Percentiles rank a stretch among this genome's conserved stretches.
Evolutionary conservation across 2,888 invertebrate species (phyloP).

Genomic region (Phorcus lineatus): DNA sequence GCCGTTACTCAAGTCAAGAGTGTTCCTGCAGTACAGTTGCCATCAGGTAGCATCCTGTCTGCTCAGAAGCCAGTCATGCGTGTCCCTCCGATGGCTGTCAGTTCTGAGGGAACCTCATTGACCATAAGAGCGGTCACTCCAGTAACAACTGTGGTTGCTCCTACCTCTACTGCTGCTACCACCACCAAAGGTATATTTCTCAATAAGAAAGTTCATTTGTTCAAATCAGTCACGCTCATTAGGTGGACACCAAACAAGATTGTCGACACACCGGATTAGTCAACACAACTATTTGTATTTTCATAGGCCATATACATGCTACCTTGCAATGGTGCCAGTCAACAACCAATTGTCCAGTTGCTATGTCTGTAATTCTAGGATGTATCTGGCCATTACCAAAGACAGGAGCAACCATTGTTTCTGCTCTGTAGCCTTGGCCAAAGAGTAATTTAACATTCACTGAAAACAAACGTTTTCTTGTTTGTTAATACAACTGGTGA

Average conservation of each 20-base stretch:
- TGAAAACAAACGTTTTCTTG: neutral
- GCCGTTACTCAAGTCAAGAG: conserved; percentile 55
- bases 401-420: neutral
- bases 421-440: conserved; percentile 20
- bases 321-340: too few relatives aligned
- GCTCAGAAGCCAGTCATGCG: conserved; percentile 67
- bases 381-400: neutral
- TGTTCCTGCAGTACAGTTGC: conserved; percentile 47
- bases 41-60: conserved; percentile 35
- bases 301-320: too few relatives aligned
- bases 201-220: neutral
- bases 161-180: neutral
- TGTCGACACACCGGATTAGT: too few relatives aligned
- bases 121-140: conserved; percentile 1
- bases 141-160: neutral
- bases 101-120: neutral
- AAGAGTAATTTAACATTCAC: neutral
- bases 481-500: neutral
- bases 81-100: conserved; percentile 67
- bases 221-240: too few relatives aligned
- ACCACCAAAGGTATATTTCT: neutral
- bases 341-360: too few relatives aligned
- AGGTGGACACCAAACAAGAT: too few relatives aligned
- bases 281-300: too few relatives aligned
- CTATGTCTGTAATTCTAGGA: too few relatives aligned